Percentiles rank a stretch among this genome's conserved stretches.
Conservation (phyloP, 2,888 invertebrate species). For the Scelioninae gen. 1 region DNA sequence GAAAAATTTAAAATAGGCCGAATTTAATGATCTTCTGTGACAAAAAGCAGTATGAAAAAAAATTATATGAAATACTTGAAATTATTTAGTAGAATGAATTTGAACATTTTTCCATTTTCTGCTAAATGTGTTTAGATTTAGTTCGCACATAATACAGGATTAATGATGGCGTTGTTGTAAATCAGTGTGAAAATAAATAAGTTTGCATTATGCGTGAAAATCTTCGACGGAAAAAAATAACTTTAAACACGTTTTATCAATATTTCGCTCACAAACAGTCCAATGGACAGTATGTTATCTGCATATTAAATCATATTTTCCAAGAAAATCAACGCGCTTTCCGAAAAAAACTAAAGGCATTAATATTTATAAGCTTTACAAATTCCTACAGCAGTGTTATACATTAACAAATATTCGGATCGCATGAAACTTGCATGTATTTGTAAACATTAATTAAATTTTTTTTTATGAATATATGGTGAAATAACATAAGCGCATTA, state of each 20-base stretch:
- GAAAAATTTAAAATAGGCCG: no score
- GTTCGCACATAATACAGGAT: slow-evolving; percentile 11
- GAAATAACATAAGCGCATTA: no score
- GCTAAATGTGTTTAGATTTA: slow-evolving; percentile 14
- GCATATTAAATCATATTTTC: not conserved
- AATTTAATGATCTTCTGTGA: not conserved
- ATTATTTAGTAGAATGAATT: slow-evolving; percentile 21
- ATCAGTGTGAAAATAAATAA: slow-evolving; percentile 22
- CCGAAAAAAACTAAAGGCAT: not conserved
- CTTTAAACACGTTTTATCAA: not conserved
- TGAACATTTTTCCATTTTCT: slow-evolving; percentile 19
- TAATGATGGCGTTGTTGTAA: slow-evolving; percentile 31
- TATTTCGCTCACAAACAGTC: not conserved
- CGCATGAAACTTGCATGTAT: not conserved
- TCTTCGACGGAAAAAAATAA: not conserved
- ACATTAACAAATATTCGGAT: not conserved
- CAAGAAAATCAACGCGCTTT: not conserved
- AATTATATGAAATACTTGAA: slow-evolving; percentile 7
- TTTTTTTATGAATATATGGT: no score
- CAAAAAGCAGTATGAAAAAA: slow-evolving; percentile 4
- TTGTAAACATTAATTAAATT: not conserved
- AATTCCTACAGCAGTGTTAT: not conserved
- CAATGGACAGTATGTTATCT: not conserved
- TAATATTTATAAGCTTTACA: not conserved
- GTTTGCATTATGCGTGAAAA: slow-evolving; percentile 21